Conservation (phyloP, 2,113 vertebrate genomes). For the Chloropsis hardwickii region DNA sequence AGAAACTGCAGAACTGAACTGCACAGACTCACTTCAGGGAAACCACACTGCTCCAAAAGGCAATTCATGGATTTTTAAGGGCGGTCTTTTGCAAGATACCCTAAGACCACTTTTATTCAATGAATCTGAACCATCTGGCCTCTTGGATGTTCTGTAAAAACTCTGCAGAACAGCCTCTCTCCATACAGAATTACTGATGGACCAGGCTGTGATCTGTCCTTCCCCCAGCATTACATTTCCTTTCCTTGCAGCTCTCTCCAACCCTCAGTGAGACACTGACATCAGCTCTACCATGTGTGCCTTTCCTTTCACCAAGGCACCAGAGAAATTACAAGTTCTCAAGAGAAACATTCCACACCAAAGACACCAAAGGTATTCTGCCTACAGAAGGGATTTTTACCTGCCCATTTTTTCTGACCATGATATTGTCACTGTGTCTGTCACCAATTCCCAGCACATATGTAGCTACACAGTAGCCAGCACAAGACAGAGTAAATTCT, state of each 20-base stretch:
- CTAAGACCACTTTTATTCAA: neutral
- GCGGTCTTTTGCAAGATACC: neutral
- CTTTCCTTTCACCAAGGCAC: neutral
- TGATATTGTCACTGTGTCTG: conserved; percentile 98
- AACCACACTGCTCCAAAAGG: neutral
- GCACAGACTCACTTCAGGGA: neutral
- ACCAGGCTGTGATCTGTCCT: neutral
- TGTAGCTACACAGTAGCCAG: conserved; percentile 99
- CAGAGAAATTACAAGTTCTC: neutral
- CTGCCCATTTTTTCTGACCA: conserved; percentile 98
- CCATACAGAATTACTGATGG: neutral
- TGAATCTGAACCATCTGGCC: neutral
- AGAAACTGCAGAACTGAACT: neutral
- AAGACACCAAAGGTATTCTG: neutral
- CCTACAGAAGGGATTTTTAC: conserved; percentile 60
- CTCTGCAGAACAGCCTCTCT: neutral
- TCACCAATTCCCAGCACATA: conserved; percentile 97
- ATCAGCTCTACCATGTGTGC: neutral
- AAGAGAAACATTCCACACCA: neutral
- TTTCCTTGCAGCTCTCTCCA: neutral
- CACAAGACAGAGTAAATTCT: conserved; percentile 96
- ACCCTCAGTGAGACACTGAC: neutral
- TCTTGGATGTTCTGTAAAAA: neutral
- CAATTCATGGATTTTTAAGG: neutral
- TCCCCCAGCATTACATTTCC: neutral